Conservation (phyloP, 2,113 vertebrate genomes). For the Machaerirhynchus nigripectus region DNA sequence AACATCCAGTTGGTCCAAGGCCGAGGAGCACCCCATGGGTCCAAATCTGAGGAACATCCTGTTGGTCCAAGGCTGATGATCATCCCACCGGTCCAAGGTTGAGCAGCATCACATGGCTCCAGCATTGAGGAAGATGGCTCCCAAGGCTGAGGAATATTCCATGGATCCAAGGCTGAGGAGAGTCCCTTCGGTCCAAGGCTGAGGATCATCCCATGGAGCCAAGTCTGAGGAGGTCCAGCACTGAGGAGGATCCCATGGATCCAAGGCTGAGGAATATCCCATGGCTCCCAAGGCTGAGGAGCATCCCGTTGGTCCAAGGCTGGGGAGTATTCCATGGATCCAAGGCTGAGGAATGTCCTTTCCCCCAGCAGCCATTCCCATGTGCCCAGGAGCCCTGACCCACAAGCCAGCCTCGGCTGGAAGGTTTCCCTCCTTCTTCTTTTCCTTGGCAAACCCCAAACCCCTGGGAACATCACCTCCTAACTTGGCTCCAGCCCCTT, state of each 20-base stretch:
- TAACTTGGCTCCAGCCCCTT: not conserved
- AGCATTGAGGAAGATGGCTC: too few species aligned
- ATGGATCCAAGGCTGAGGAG: rapidly evolving
- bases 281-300: too few species aligned
- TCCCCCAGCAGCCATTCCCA: not conserved
- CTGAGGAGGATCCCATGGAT: rapidly evolving
- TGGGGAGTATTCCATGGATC: rapidly evolving
- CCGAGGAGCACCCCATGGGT: not conserved
- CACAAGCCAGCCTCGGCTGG: not conserved
- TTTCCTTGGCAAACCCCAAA: not conserved
- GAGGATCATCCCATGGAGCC: rapidly evolving
- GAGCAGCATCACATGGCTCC: rapidly evolving
- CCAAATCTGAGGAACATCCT: not conserved
- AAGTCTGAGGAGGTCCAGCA: not conserved
- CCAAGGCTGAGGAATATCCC: not conserved
- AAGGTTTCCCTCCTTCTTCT: not conserved
- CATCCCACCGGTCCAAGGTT: rapidly evolving
- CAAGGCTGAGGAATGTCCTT: not conserved
- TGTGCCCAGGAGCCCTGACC: not conserved
- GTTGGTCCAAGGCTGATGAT: rapidly evolving
- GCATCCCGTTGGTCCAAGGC: not conserved
- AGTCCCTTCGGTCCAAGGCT: not conserved
- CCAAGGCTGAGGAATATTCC: rapidly evolving
- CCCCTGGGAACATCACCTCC: rapidly evolving
- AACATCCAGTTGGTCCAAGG: not conserved